Percentiles rank a stretch among this genome's conserved stretches.
Conservation (phyloP, 2,888 invertebrate species). For the Caenorhabditis auriculariae region DNA sequence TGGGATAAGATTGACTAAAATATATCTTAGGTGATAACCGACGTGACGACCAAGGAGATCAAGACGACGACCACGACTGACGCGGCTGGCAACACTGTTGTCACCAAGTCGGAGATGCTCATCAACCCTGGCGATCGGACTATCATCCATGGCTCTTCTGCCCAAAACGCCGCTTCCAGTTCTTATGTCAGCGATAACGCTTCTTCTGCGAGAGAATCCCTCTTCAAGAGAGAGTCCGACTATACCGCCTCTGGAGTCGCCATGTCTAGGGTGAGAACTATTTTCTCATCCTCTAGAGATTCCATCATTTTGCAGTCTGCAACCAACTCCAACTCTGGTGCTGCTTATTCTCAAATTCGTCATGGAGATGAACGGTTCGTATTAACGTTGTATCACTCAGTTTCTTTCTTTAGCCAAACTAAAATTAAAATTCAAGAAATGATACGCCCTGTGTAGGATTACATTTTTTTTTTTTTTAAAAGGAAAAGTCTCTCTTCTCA, state of each 20-base stretch:
- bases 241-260: slow-evolving; percentile 14
- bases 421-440: too few relatives aligned
- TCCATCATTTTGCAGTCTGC: too few relatives aligned
- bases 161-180: not conserved
- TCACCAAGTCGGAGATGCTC: slow-evolving; percentile 31
- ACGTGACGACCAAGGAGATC: slow-evolving; percentile 59
- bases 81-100: slow-evolving; percentile 42
- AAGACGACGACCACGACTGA: slow-evolving; percentile 59
- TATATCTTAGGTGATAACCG: slow-evolving; percentile 56
- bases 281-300: too few relatives aligned
- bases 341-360: too few relatives aligned
- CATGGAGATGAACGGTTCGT: too few relatives aligned
- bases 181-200: not conserved
- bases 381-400: too few relatives aligned
- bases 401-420: too few relatives aligned
- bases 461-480: too few relatives aligned
- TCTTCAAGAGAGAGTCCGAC: not conserved
- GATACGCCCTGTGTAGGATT: too few relatives aligned
- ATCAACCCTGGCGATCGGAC: slow-evolving; percentile 22
- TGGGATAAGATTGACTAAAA: not conserved
- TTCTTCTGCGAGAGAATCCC: slow-evolving; percentile 1
- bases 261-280: slow-evolving; percentile 4
- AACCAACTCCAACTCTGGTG: too few relatives aligned
- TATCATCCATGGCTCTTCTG: slow-evolving; percentile 5
- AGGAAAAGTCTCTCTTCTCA: too few relatives aligned